Percentiles rank a stretch among this genome's conserved stretches.
Conservation (phyloP, 2,888 invertebrate genomes). For the Caprella mutica region DNA sequence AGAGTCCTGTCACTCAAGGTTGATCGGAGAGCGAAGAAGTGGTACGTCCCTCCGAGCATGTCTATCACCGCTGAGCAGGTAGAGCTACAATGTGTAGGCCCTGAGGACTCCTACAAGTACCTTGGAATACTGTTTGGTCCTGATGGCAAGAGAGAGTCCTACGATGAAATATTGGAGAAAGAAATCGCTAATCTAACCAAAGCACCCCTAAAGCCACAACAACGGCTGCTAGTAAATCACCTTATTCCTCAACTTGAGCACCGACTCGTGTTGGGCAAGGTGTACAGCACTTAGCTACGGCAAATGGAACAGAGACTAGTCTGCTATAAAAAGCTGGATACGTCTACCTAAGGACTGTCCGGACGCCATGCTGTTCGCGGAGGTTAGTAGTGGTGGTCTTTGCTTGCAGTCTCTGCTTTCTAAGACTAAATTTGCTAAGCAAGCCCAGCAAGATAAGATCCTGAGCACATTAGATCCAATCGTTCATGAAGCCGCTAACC, state of each 20-base stretch:
- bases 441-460: neutral
- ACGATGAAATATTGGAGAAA: neutral
- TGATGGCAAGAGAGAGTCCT: neutral
- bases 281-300: neutral
- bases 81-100: no score
- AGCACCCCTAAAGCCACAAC: slow-evolving; percentile 3
- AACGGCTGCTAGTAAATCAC: neutral
- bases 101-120: neutral
- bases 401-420: neutral
- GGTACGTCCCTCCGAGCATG: neutral
- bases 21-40: neutral
- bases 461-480: neutral
- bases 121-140: neutral
- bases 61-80: no score
- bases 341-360: neutral
- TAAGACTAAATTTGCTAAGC: neutral
- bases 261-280: neutral
- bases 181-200: neutral
- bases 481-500: neutral
- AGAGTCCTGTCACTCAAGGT: neutral
- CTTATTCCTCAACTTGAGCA: neutral
- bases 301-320: neutral
- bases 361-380: neutral
- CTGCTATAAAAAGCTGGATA: neutral
- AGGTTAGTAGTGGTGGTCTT: neutral